Conservation (phyloP, 2,888 invertebrate species). For the Scelioninae gen. 1 region DNA sequence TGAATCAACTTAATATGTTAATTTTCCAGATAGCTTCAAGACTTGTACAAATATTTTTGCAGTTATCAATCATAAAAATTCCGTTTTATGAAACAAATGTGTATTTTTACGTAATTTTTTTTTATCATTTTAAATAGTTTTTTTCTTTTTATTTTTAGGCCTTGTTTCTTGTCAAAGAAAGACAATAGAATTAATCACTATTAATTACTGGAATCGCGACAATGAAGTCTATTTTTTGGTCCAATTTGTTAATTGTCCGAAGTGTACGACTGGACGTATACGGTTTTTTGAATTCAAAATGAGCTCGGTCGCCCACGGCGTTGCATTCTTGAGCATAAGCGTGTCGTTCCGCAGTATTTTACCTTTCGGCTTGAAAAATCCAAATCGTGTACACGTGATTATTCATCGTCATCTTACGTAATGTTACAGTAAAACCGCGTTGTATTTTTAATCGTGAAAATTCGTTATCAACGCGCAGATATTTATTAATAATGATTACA, state of each 20-base stretch:
- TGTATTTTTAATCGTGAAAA: constrained; percentile 15
- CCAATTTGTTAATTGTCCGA: constrained; percentile 11
- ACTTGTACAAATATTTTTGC: too few relatives aligned
- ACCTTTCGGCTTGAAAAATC: constrained; percentile 11
- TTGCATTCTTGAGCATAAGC: constrained; percentile 23
- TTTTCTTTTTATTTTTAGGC: too few relatives aligned
- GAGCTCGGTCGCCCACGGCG: constrained; percentile 20
- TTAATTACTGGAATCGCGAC: neutral
- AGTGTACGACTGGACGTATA: constrained; percentile 23
- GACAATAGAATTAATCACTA: neutral
- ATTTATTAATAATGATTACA: constrained; percentile 40
- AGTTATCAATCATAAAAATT: too few relatives aligned
- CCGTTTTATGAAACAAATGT: too few relatives aligned
- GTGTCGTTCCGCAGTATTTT: constrained; percentile 15
- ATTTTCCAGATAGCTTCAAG: too few relatives aligned
- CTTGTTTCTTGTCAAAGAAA: too few relatives aligned
- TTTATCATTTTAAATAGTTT: too few relatives aligned
- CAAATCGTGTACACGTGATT: constrained; percentile 2
- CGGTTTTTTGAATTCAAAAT: constrained; percentile 30
- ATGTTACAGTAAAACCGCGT: constrained; percentile 20
- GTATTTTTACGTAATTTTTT: too few relatives aligned
- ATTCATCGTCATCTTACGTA: constrained; percentile 16
- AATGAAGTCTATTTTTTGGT: neutral
- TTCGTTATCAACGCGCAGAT: constrained; percentile 1
- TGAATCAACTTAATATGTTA: too few relatives aligned